phyloP scores from a whole-genome alignment of 1,140 invertebrate genomes.

The Liolophura sinensis region DNA sequence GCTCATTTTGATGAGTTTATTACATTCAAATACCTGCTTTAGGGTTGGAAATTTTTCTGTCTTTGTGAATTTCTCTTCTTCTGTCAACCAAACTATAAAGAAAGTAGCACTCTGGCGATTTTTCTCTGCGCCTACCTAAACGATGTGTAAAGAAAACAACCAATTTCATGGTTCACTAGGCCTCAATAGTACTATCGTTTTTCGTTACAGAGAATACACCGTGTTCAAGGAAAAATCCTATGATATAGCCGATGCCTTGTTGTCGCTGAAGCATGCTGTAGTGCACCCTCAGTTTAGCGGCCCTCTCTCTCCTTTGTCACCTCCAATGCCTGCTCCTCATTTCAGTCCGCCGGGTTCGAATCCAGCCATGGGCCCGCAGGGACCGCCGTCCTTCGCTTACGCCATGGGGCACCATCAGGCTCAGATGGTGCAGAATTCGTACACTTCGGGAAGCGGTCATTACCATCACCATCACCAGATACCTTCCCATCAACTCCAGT shows the following conservation, averaged over 20 bases:
- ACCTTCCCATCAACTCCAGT: conserved; percentile 2
- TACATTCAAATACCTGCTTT: too few species aligned
- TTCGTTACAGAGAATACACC: conserved; percentile 47
- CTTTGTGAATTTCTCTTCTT: too few species aligned
- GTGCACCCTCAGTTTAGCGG: conserved; percentile 70
- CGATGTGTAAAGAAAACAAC: too few species aligned
- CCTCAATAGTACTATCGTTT: neutral
- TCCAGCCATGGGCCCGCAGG: conserved; percentile 13
- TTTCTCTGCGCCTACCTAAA: too few species aligned
- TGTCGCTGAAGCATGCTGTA: conserved; percentile 84
- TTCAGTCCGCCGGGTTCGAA: conserved; percentile 17
- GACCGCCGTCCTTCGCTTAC: conserved; percentile 34
- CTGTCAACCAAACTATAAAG: too few species aligned
- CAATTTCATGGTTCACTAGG: too few species aligned
- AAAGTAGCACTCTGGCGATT: too few species aligned
- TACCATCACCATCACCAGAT: too few species aligned
- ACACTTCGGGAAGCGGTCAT: too few species aligned
- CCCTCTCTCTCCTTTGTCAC: conserved; percentile 39
- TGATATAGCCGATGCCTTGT: conserved; percentile 80
- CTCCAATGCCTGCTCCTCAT: conserved; percentile 17
- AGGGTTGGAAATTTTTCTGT: too few species aligned
- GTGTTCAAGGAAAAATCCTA: conserved; percentile 59
- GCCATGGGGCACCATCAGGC: conserved; percentile 55
- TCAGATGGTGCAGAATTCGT: conserved; percentile 12
- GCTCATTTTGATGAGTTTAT: too few species aligned